Evolutionary conservation across 2,888 invertebrate genomes (phyloP), one percentile per base, ranked within the genome.

Genomic region (Macrophya annulata): DNA sequence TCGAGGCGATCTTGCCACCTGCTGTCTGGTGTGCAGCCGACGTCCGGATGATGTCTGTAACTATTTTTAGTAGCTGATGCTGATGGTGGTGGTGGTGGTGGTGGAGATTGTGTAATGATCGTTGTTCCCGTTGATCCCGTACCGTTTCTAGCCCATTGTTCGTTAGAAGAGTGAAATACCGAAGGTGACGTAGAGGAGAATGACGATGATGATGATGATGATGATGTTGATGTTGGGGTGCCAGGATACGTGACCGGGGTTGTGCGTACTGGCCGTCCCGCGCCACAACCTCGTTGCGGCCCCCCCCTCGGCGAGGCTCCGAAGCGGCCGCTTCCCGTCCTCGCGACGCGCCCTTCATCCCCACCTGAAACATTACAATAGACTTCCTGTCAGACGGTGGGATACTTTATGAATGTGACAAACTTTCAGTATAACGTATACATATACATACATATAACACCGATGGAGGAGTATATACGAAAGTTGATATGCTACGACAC

Each of bases 271-370:
- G 86, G 65, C 87, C 86, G 65, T 84, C 84, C 76, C 62, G 85
- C 72, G 87, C 85, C 87, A 88, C 68, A 83, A 83, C 43, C 87
- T 86, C 88, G 90, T 88, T 87, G 89, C 88, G 89, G 91, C 91
- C 90, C 89, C 90, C 90, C 91, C 91, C 93, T 90, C 90, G 92
- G 90, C 91, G 92, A 90, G 92, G 91, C 93, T 92, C 93, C 93
- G 91, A 83, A 83, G 83, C 93, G 93, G 91, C 93, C 92, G 92
- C 93, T 93, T 93, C 92, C 93, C 92, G 92, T 91, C 92, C 93
- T 93, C 91, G 93, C 92, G 91, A 92, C 91, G 90, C 92, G 92
- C 91, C 92, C 92, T 93, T 93, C 93, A 93, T 93, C 93, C 93
- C 93, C 93, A 92, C 93, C 93, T 93, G 90, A 25, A 91, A 92